These are phyloP conservation scores for Tragelaphus buxtoni DNA, from an alignment of 2,113 vertebrate genomes.

Conservation along the genomic window DNA sequence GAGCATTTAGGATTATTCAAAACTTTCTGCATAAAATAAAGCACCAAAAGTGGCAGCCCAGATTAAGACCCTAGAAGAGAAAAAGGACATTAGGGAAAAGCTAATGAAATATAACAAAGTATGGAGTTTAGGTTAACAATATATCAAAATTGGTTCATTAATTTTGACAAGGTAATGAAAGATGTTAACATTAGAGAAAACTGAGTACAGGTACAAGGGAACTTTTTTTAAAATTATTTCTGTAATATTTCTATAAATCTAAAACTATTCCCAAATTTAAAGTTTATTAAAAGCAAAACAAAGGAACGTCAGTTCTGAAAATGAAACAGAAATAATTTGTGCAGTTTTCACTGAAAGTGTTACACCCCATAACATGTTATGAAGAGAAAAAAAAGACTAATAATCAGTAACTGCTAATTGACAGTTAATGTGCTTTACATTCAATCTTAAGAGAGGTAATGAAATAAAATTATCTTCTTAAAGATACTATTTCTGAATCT, in stretches of 20 bases:
- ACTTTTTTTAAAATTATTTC: background rate
- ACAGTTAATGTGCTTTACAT: background rate
- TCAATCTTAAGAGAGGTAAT: background rate
- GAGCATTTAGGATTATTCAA: background rate
- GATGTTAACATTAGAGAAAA: background rate
- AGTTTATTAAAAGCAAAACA: background rate
- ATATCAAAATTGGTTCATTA: background rate
- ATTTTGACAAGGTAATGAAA: background rate
- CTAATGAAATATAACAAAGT: background rate
- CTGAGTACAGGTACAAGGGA: background rate
- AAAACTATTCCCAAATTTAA: conserved; percentile 8
- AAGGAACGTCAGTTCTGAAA: background rate
- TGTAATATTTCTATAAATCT: background rate
- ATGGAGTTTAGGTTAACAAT: background rate
- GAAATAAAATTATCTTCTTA: background rate
- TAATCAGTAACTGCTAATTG: background rate
- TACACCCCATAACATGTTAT: background rate
- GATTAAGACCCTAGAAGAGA: background rate
- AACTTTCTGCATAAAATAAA: conserved; percentile 19
- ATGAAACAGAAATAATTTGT: background rate
- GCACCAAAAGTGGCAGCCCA: background rate
- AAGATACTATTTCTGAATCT: background rate
- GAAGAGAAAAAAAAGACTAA: background rate
- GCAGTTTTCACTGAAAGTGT: background rate
- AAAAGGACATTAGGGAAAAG: background rate